Conservation (phyloP, 2,113 vertebrate genomes). For the Recurvirostra avosetta region DNA sequence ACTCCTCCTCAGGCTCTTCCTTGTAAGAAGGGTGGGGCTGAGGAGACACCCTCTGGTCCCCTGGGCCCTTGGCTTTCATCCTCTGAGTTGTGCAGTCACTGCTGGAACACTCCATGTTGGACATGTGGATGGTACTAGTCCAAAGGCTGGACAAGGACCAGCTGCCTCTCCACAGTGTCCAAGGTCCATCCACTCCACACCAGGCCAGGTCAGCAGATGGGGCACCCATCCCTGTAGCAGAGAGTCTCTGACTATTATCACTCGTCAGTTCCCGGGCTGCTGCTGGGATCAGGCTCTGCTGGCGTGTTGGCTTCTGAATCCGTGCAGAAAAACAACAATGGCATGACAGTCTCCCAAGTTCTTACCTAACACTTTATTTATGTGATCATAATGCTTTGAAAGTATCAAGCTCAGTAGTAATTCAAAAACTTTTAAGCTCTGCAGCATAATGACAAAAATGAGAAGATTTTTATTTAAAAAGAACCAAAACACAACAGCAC, state of each 20-base stretch:
- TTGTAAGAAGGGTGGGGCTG: background rate
- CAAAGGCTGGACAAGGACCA: background rate
- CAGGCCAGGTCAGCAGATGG: background rate
- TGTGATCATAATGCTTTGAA: background rate
- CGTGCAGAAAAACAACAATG: background rate
- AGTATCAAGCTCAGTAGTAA: background rate
- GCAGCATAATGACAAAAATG: background rate
- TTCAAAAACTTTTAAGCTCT: background rate
- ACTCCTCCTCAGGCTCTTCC: background rate
- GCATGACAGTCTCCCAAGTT: background rate
- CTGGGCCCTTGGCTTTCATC: background rate
- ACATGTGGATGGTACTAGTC: background rate
- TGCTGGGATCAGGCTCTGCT: background rate
- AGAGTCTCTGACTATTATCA: no score
- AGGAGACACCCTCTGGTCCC: background rate
- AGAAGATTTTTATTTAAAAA: background rate
- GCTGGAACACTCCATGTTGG: background rate
- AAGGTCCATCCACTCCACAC: no score
- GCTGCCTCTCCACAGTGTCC: background rate
- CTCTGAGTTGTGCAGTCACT: background rate
- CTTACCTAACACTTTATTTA: background rate
- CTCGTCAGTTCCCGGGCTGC: rapidly evolving
- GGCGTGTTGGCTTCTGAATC: background rate
- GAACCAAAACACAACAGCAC: background rate
- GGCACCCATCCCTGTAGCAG: rapidly evolving